Evolutionary conservation across 2,888 invertebrate genomes (phyloP).

Genomic region (Eupithecia tripunctaria): DNA sequence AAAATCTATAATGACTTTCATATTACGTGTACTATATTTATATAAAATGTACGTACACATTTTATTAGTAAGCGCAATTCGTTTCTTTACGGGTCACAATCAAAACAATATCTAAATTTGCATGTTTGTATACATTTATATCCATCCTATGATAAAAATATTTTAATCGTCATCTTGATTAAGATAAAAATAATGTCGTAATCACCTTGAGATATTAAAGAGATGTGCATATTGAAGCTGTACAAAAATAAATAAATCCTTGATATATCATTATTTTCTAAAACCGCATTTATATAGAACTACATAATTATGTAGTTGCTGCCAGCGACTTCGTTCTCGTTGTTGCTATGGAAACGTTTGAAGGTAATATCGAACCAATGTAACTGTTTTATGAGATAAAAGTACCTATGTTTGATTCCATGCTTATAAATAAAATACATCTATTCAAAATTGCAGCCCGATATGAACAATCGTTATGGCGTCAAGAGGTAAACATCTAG

Average conservation of each 20-base stretch:
- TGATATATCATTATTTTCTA: slow-evolving; percentile 3
- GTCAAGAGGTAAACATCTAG: too few species aligned
- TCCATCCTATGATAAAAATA: not conserved
- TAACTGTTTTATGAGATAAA: too few species aligned
- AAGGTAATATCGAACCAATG: too few species aligned
- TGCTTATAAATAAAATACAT: too few species aligned
- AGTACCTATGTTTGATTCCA: too few species aligned
- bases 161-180: not conserved
- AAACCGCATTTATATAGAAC: not conserved
- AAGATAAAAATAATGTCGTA: not conserved
- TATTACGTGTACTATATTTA: slow-evolving; percentile 31
- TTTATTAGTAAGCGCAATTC: not conserved
- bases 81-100: not conserved
- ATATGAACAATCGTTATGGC: too few species aligned
- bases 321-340: too few species aligned
- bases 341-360: too few species aligned
- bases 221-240: not conserved
- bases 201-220: slow-evolving; percentile 10
- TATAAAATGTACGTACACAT: not conserved
- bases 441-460: too few species aligned
- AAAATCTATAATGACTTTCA: slow-evolving; percentile 64
- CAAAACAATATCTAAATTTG: not conserved
- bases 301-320: too few species aligned
- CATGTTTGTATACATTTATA: not conserved
- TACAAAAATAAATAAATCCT: slow-evolving; percentile 11